These are phyloP conservation scores for Drosophila anceps DNA, from an alignment of 2,888 invertebrate species.

Conservation along the genomic window DNA sequence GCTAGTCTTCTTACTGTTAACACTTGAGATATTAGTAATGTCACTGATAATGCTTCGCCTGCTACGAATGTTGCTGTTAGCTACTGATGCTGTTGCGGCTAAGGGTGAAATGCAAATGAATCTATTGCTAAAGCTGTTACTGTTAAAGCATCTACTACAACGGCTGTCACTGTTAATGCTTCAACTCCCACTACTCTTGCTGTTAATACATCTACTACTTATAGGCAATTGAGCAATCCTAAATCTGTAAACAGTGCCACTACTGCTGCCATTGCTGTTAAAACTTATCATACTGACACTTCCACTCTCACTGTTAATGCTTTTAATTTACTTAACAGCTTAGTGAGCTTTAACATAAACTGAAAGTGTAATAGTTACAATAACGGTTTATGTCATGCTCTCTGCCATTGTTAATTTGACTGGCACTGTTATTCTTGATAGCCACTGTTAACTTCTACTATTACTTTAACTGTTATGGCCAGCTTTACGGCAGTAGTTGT, in stretches of 20 bases:
- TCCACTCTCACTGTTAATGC: background rate
- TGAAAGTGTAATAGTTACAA: background rate
- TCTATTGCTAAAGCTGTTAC: background rate
- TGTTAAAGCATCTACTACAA: background rate
- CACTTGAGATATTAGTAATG: too few relatives aligned
- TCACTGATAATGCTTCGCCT: background rate
- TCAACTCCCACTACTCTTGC: background rate
- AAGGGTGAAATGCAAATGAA: background rate
- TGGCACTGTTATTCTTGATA: background rate
- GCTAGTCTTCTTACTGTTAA: too few relatives aligned
- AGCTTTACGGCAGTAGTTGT: background rate
- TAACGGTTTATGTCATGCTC: background rate
- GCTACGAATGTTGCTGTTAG: background rate
- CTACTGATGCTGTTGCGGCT: background rate
- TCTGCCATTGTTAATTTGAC: background rate
- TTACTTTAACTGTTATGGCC: background rate
- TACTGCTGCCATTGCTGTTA: background rate
- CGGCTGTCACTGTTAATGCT: background rate
- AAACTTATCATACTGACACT: background rate
- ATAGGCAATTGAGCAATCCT: background rate
- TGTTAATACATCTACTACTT: background rate
- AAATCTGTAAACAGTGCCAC: background rate
- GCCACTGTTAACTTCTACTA: background rate
- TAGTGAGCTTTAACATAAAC: background rate
- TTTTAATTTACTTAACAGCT: conserved; percentile 3